Evolutionary conservation across 2,888 invertebrate species (phyloP), one percentile per base, ranked within the genome.

Genomic region (Protonemura montana): DNA sequence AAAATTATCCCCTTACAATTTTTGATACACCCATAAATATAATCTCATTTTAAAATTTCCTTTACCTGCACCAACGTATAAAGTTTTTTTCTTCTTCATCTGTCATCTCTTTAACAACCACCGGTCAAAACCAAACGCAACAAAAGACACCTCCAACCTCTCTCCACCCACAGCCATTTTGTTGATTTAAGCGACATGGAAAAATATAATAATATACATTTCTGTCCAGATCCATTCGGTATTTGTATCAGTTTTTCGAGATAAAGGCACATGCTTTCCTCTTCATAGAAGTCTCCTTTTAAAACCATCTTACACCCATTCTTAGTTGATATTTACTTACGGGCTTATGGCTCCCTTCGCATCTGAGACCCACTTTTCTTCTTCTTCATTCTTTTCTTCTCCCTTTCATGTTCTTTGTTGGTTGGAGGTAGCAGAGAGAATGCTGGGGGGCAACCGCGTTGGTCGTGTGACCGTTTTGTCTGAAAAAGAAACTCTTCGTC

Each of bases 301-400:
- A 59, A 59, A 59, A 59, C 59, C 59, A 59, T 59, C 59, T 59
- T 59, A 59, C 59, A 59, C 21, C 59, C 59, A 59, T 59, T 59
- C 59, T 59, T 59, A 59, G 6, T 59, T 21, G 16, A 59, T 59
- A 59, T 59, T 59, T 59, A 59, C 59, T 59, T 59, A 59, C 59
- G 59, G 59, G 59, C 59, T 59, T 59, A 59, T 2, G 59, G 21
- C 3, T 59, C 3, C 59, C 59, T 21, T 35, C 59, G 10, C 10
- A 10, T 21, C 7, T 59, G 21, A 59, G 59, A 59, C 21, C 59
- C 21, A 59, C 16, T 59, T 59, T 59, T 10, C 59, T 13, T 21
- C 59, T 2, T 13, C 21, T 21, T 59, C 21, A 3, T 35, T 59
- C 16, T 59, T 3, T 59, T 10, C 59, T 3, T 35, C 5, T 35